Evolutionary conservation across 2,113 vertebrate genomes (phyloP), one percentile per base, ranked within the genome.

Genomic region (Zosterops pallidus): DNA sequence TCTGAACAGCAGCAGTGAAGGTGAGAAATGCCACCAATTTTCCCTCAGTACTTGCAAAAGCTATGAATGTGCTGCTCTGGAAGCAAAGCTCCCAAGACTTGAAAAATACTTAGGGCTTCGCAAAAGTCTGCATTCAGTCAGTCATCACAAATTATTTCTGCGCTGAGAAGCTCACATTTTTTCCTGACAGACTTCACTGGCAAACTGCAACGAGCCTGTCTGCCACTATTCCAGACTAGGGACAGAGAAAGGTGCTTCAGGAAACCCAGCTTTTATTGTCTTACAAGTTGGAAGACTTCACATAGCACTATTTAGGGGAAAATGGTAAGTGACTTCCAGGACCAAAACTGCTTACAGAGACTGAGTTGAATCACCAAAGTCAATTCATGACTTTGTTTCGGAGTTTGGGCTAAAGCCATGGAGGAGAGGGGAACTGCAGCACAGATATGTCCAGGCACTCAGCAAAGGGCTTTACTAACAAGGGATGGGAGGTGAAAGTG

Each of bases 1-100:
- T 72, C 53, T 56, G 70, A 81, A 75, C 7, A 87, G 62, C 53
- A 94, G 70, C 26, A 85, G 37, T 9, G 41, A 94, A 83, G 44
- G 62, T 72, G 80, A 91, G n/a, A 94, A 91, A 89, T 53, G 79
- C 29, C 24, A 82, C 62, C 22, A 56, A 76, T 87, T 83, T 91
- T 76, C 49, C 37, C 35, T 75, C 52, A 65, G 63, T 46, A 70
- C 50, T 0, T 84, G 53, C 68, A 82, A 87, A 91, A 79, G 3
- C 39, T 41, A 59, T 2, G 4, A 78, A 78, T 37, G 28, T 26
- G 39, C 35, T 65, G 28, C 39, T 89, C 64, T 23, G 78, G 57
- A 85, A 90, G 46, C 0, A 3, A 59, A 82, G 35, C 47, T 83
- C 37, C 12, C 12, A 52, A 28, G 53, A 71, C 74, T 64, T 60